Base-by-base conservation (phyloP, 2,888 invertebrate species). In the Campoletis raptor region DNA sequence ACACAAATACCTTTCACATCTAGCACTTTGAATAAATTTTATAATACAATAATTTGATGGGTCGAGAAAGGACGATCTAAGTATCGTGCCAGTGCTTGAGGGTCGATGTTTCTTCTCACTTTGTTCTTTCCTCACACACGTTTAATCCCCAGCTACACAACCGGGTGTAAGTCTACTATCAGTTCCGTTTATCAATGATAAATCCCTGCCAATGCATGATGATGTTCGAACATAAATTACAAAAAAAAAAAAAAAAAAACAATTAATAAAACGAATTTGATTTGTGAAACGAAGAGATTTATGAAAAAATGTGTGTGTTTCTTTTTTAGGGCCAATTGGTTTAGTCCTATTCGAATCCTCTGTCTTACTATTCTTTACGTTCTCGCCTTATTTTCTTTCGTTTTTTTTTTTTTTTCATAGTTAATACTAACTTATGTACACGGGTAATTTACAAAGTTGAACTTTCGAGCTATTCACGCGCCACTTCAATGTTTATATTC, bases 371-470 rank as follows among this genome's bases (percentile, higher is more conserved):
- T 78, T 48, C 24, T 72, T 76, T 30, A 52, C 73, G 52, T 37
- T 66, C 45, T 78, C 70, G 67, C 81, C 85, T 87, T 76, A 52
- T 82, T 77, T 66, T 81, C 76, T 81, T 77, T 85, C 21, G 12
- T 15, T 48, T 86, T 77, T 76, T 69, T 45, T 83, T 15, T 48
- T 86, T 77, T 76, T 69, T 45, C 84, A 87, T 88, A 82, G 76
- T 85, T 90, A 91, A 90, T 86, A 64, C 89, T 92, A 91, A 82
- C 86, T 90, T 91, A 92, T 92, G 76, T 93, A 93, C 93, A 93
- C 87, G 90, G 90, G 90, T 91, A 92, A 92, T 93, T 92, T 92
- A 93, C 91, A 92, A 90, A 87, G 90, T 91, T 90, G 88, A 92
- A 91, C 90, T 92, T 89, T 90, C 90, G 90, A 66, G 85, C 90